Base-by-base conservation (phyloP, 2,113 vertebrate genomes). In the Caracal caracal region DNA sequence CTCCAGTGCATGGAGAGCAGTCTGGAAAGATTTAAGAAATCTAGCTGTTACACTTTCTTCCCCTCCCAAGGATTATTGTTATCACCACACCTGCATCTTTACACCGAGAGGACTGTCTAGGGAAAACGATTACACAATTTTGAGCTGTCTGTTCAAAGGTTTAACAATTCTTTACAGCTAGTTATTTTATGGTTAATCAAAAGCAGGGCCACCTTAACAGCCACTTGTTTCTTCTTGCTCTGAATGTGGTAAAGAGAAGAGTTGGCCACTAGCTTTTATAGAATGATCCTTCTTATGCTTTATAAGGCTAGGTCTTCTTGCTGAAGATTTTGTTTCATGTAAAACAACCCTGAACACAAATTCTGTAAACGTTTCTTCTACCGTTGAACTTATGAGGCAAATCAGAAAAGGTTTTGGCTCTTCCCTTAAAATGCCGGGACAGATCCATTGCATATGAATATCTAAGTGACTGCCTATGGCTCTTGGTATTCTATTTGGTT, bases 11-110 rank as follows among this genome's bases (percentile, higher is more conserved):
- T 40, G 61, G 90, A 82, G 88, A 94, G 53, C 61, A 81, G 43
- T 88, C 56, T 63, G 40, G 43, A 94, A 90, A 88, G n/a, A 90
- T 51, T 51, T 90, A 81, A 93, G 71, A 94, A 91, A 79, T 30
- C n/a, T 11, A 95, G 7, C 84, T 47, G 15, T 63, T 92, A 88
- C 20, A 40, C 4, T 91, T 80, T 61, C 56, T 49, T 78, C 82
- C 30, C 37, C 15, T 97, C 91, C 47, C 28, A 97, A 81, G 6
- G 43, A 96, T 15, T 75, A 76, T 24, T 47, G 59, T 83, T 83
- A 40, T 75, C 47, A 86, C 2, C 53, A 10, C 3, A 79, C 40
- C 53, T 71, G 82, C 17, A 86, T 40, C 20, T 86, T 93, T 56
- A 65, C 12, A 90, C 17, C 83, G 28, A 94, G 47, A 79, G 26